Conservation (phyloP, 1,140 invertebrate species). For the Nasonia giraulti region DNA sequence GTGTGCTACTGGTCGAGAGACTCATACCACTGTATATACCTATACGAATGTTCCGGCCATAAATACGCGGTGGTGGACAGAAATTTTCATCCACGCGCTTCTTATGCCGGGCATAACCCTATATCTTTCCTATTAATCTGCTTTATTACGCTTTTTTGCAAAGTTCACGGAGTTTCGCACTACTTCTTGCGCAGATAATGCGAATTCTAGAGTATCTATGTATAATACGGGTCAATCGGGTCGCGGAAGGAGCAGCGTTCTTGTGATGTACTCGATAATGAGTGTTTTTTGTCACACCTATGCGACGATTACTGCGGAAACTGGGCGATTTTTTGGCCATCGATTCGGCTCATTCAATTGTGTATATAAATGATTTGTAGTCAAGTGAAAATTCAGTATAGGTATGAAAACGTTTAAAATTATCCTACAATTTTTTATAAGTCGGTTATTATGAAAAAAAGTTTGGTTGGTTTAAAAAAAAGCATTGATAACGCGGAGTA, state of each 20-base stretch:
- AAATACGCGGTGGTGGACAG: not conserved
- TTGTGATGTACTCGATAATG: too few species aligned
- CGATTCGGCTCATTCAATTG: too few species aligned
- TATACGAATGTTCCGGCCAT: not conserved
- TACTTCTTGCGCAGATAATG: not conserved
- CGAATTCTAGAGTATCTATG: not conserved
- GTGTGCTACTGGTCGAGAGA: not conserved
- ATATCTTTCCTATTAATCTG: slow-evolving; percentile 19
- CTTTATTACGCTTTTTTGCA: not conserved
- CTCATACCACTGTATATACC: not conserved
- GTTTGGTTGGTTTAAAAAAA: too few species aligned
- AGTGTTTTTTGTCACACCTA: too few species aligned
- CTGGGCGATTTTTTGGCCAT: slow-evolving; percentile 32
- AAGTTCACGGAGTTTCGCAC: not conserved
- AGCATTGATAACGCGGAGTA: too few species aligned
- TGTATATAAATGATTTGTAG: too few species aligned
- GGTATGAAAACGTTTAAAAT: too few species aligned
- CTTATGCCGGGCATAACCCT: not conserved
- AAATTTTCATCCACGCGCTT: slow-evolving; percentile 21
- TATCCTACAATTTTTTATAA: too few species aligned
- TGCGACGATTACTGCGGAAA: not conserved
- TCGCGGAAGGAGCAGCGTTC: too few species aligned
- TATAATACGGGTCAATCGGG: not conserved
- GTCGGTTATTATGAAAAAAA: too few species aligned
- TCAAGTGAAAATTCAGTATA: too few species aligned